A percentile compares a stretch with the other conserved stretches of the same genome.
phyloP scores from a whole-genome alignment of 2,888 invertebrate genomes.

The Bellardia bayeri region DNA sequence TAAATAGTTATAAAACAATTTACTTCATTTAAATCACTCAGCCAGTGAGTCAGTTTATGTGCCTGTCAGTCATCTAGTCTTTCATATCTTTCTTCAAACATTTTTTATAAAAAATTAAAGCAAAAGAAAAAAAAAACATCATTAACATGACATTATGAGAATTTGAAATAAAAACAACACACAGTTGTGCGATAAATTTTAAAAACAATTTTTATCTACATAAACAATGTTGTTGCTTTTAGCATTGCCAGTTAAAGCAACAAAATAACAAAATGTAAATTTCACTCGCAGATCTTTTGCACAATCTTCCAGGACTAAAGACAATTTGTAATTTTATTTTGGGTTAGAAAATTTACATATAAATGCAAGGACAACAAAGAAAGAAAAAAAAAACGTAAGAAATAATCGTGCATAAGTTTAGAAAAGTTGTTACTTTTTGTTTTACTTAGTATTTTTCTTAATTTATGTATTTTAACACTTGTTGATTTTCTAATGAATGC shows the following conservation, averaged over 20 bases:
- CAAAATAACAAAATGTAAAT: neutral
- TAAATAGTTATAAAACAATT: neutral
- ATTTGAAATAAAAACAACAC: constrained; percentile 16
- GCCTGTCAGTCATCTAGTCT: neutral
- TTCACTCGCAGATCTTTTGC: neutral
- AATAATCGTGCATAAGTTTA: neutral
- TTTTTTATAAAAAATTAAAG: neutral
- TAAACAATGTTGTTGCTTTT: constrained; percentile 13
- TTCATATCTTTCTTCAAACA: neutral
- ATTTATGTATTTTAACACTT: constrained; percentile 52
- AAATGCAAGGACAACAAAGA: neutral
- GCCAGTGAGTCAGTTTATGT: neutral
- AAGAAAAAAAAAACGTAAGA: constrained; percentile 1
- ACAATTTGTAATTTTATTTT: neutral
- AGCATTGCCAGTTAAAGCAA: neutral
- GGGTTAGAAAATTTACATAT: constrained; percentile 30
- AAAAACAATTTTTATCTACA: neutral
- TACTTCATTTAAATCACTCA: neutral
- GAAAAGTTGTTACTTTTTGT: neutral
- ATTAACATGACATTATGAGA: constrained; percentile 46
- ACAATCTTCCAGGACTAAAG: neutral
- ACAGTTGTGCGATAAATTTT: constrained; percentile 39
- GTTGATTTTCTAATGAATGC: constrained; percentile 50
- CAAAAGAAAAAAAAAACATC: constrained; percentile 17
- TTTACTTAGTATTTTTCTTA: neutral